Evolutionary conservation across 2,797 vertebrate genomes (phyloP).

Genomic region (Squalus acanthias): DNA sequence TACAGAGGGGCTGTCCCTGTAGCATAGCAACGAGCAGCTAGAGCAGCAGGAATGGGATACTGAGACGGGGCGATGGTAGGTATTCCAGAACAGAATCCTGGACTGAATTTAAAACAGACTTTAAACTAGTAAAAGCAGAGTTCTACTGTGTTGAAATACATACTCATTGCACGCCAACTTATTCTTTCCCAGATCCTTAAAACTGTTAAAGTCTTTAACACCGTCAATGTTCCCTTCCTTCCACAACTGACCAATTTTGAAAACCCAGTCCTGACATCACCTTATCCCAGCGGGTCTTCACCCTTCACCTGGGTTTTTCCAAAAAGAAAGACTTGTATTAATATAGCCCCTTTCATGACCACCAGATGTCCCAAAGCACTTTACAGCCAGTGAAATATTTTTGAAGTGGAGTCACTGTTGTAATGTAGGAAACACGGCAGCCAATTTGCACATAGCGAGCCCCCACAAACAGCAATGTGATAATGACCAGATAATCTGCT

Average conservation of each 20-base stretch:
- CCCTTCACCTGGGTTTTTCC: neutral
- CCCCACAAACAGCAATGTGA: too few relatives aligned
- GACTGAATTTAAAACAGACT: neutral
- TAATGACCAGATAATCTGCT: too few relatives aligned
- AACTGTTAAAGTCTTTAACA: neutral
- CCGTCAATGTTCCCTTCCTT: neutral
- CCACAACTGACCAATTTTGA: neutral
- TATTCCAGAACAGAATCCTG: neutral
- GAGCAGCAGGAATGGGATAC: neutral
- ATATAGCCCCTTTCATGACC: too few relatives aligned
- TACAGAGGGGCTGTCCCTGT: constrained; percentile 17
- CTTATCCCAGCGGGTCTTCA: neutral
- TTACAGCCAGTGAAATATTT: too few relatives aligned
- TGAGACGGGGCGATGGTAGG: neutral
- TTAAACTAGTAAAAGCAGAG: neutral
- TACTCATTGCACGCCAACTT: neutral
- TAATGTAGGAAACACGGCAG: too few relatives aligned
- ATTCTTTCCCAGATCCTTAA: neutral
- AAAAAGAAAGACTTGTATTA: too few relatives aligned
- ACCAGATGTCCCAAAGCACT: too few relatives aligned
- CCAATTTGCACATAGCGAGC: too few relatives aligned
- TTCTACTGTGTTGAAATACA: neutral
- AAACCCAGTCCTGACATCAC: neutral
- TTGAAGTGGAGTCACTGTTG: too few relatives aligned
- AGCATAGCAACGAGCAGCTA: constrained; percentile 15